Evolutionary conservation across 2,888 invertebrate genomes (phyloP).

Genomic region (Balanococcus diminutus): DNA sequence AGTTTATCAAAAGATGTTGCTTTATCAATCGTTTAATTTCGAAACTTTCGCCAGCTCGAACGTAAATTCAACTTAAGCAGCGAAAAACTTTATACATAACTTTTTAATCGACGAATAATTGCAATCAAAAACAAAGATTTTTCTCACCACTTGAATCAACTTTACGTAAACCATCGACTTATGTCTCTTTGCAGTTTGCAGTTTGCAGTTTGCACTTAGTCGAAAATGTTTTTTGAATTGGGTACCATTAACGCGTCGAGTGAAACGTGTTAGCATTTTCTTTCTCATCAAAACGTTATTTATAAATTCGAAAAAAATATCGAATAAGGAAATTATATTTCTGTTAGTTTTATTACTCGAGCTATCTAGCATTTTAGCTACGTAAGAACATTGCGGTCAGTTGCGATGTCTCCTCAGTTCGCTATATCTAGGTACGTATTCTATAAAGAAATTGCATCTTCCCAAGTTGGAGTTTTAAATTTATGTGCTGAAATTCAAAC

Average conservation of each 20-base stretch:
- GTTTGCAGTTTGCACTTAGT: not conserved
- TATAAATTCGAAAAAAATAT: not conserved
- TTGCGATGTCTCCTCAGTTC: not conserved
- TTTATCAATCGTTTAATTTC: slow-evolving; percentile 8
- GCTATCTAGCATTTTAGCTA: not conserved
- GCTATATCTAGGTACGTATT: not conserved
- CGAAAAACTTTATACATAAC: not conserved
- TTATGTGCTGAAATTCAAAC: not conserved
- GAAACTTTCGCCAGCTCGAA: not conserved
- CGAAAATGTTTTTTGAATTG: not conserved
- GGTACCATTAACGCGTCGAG: not conserved
- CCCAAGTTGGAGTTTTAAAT: not conserved
- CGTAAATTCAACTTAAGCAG: not conserved
- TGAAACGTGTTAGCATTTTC: not conserved
- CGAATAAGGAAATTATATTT: not conserved
- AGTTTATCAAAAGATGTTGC: slow-evolving; percentile 20
- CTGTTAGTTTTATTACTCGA: not conserved
- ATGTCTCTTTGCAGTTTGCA: not conserved
- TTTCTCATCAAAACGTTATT: not conserved
- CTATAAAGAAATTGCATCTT: not conserved
- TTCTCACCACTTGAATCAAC: not conserved
- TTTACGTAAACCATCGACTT: not conserved
- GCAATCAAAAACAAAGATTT: slow-evolving; percentile 17
- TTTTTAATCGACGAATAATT: slow-evolving; percentile 29
- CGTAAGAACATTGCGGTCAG: not conserved